Conservation (phyloP, 2,888 invertebrate species). For the Oligia latruncula region DNA sequence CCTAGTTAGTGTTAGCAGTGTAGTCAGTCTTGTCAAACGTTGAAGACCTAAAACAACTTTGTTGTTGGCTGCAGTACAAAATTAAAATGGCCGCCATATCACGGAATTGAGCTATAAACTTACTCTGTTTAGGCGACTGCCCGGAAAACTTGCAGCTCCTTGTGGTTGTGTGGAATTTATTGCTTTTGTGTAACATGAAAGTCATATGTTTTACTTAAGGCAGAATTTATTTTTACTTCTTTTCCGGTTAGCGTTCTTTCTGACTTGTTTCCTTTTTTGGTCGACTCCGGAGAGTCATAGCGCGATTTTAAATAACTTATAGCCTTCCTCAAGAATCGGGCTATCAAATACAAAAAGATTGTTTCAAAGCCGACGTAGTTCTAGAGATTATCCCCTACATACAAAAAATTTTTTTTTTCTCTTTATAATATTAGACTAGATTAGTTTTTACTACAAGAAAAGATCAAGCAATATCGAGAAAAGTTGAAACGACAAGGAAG, state of each 20-base stretch:
- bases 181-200: constrained; percentile 9
- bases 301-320: too few relatives aligned
- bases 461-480: neutral
- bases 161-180: constrained; percentile 15
- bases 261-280: neutral
- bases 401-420: neutral
- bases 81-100: constrained; percentile 39
- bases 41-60: constrained; percentile 58
- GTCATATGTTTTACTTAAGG: neutral
- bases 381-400: neutral
- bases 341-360: neutral
- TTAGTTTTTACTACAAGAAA: neutral
- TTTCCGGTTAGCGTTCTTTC: too few relatives aligned
- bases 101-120: constrained; percentile 39
- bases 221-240: neutral
- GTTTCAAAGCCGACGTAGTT: neutral
- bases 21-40: constrained; percentile 23
- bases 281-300: neutral
- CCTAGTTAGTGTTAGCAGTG: too few relatives aligned
- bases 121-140: constrained; percentile 3
- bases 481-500: neutral
- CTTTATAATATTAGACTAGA: too few relatives aligned
- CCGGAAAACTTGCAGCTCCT: constrained; percentile 8
- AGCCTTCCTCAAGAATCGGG: neutral
- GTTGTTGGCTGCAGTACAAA: constrained; percentile 27